Base-by-base conservation (phyloP, 2,888 invertebrate species). In the Ditylenchus weischeri region DNA sequence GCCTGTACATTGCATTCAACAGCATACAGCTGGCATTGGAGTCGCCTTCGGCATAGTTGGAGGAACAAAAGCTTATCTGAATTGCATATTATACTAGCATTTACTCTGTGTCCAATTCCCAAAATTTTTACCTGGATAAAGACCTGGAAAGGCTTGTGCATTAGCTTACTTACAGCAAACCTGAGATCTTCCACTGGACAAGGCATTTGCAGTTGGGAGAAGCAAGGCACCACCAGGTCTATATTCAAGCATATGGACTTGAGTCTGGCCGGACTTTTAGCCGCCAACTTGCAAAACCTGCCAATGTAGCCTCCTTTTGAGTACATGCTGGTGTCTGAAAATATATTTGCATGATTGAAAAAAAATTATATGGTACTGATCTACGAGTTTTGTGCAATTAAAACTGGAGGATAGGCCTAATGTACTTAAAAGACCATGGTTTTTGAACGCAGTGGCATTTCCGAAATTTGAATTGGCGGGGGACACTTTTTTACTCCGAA, bases 141-240 rank as follows among this genome's bases (percentile, higher is more conserved):
- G 23, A 77, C 75, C 51, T 69, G 70, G 71, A 78, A 79, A 18
- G 63, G 49, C 43, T 69, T 64, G 21, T 71, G 51, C 23, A 70
- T 65, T 4, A 79, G 66, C 19, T 66, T 35, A 36, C 64, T 57
- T 57, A 77, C 73, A 21, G 76, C 71, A 62, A 68, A 79, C 23
- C 59, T 29, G 21, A 79, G 65, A 59, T 79, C 79, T 35, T 77
- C 76, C 11, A 63, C 66, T 5, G 79, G 79, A 38, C 75, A 75
- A 35, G 65, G 66, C 4, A 78, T 66, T 19, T 54, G 58, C 21
- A 69, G 61, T n/a, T 72, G 62, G 23, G 57, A 66, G 58, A 78
- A 70, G 0, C 72, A 70, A 19, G 75, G 75, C 48, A 75, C 69
- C 68, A 75, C 74, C 38, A 78, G 70, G 64, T 79, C 79, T n/a